Evolutionary conservation across 2,113 vertebrate species (phyloP).

Genomic region (Lynx canadensis): DNA sequence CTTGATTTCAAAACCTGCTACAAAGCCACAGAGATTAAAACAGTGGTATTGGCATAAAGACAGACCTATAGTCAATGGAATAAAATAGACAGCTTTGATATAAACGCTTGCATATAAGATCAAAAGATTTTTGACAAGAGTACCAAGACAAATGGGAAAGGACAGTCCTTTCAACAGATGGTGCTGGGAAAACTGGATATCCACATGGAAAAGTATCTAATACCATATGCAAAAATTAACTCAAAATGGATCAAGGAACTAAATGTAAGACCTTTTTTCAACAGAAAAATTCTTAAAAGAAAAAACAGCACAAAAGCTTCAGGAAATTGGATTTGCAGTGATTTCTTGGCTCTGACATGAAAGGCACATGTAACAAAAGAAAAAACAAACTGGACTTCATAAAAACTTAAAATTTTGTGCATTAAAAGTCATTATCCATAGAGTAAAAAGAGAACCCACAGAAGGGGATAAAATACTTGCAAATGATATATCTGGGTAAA

Average conservation of each 20-base stretch:
- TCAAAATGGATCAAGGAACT: background rate
- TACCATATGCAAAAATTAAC: background rate
- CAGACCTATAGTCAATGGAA: background rate
- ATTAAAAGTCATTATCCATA: background rate
- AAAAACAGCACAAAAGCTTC: background rate
- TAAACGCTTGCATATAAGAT: background rate
- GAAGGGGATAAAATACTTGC: background rate
- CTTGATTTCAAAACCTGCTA: background rate
- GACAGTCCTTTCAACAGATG: background rate
- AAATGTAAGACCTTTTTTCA: background rate
- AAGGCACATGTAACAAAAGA: background rate
- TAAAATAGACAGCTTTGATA: background rate
- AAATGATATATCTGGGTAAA: background rate
- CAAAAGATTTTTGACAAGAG: background rate
- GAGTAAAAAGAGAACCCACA: background rate
- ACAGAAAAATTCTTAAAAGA: background rate
- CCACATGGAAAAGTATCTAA: background rate
- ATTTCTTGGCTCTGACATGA: background rate
- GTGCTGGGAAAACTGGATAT: background rate
- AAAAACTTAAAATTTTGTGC: background rate
- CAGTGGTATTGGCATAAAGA: background rate
- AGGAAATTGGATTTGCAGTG: background rate
- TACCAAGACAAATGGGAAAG: background rate
- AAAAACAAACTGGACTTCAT: background rate
- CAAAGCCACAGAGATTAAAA: background rate